Conservation (phyloP, 2,797 vertebrate genomes). For the Masticophis lateralis region DNA sequence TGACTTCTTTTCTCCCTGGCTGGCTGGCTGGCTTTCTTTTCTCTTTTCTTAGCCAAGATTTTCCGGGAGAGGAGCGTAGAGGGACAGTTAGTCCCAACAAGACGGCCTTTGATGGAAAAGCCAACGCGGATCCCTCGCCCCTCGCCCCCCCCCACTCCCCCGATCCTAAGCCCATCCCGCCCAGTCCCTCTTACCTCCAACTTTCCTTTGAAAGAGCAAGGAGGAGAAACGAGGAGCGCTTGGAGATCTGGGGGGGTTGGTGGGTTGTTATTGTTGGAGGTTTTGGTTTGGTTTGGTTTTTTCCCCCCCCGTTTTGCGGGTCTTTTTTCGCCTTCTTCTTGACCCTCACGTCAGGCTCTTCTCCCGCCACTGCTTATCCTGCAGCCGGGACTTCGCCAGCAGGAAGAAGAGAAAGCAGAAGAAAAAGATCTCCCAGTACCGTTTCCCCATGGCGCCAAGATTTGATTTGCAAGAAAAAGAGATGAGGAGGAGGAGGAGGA, state of each 20-base stretch:
- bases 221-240: background rate
- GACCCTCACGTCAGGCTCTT: slow-evolving; percentile 33
- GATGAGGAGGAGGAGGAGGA: slow-evolving; percentile 27
- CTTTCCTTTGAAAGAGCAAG: slow-evolving; percentile 4
- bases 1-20: fast-evolving
- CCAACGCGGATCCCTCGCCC: background rate
- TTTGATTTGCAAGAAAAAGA: slow-evolving; percentile 51
- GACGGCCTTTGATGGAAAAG: background rate
- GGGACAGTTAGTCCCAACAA: background rate
- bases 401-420: slow-evolving; percentile 34
- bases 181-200: slow-evolving; percentile 40
- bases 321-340: background rate
- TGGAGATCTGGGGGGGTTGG: background rate
- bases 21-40: background rate
- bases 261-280: background rate
- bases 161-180: too few relatives aligned
- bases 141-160: too few relatives aligned
- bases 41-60: background rate
- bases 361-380: slow-evolving; percentile 34
- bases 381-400: slow-evolving; percentile 54
- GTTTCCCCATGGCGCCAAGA: slow-evolving; percentile 58
- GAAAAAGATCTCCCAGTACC: slow-evolving; percentile 63
- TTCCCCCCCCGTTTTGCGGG: background rate
- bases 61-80: background rate
- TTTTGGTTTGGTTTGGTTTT: too few relatives aligned